Evolutionary conservation across 2,797 vertebrate species (phyloP).

Genomic region (Notolepis coatsorum): DNA sequence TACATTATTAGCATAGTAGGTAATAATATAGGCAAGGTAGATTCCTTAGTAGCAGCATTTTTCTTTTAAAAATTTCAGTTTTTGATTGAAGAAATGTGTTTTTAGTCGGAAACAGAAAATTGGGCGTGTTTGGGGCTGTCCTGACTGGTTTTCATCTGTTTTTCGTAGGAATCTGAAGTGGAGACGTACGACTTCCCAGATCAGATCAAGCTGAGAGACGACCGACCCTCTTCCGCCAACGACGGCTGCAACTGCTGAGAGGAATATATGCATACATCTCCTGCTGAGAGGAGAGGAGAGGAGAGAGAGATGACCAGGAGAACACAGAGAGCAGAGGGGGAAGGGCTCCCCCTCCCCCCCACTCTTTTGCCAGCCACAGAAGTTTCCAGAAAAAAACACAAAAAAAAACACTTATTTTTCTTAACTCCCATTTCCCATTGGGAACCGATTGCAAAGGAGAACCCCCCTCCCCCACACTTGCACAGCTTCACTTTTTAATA

Average conservation of each 20-base stretch:
- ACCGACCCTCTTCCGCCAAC: constrained; percentile 31
- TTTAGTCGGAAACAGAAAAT: too few relatives aligned
- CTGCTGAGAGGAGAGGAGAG: background rate
- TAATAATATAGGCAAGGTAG: too few relatives aligned
- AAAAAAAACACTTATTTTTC: constrained; percentile 30
- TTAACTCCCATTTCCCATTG: constrained; percentile 26
- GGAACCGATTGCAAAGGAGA: constrained; percentile 28
- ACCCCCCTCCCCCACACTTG: constrained; percentile 12
- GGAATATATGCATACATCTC: too few relatives aligned
- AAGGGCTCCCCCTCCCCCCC: background rate
- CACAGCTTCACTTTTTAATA: constrained; percentile 45
- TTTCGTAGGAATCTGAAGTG: constrained; percentile 51
- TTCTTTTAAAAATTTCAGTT: too few relatives aligned
- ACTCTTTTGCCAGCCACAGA: constrained; percentile 9
- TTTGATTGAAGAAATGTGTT: too few relatives aligned
- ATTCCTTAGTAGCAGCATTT: too few relatives aligned
- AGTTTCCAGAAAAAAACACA: constrained; percentile 37
- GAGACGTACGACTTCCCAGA: constrained; percentile 59
- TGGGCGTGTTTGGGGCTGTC: too few relatives aligned
- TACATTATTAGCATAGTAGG: too few relatives aligned
- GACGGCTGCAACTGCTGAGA: constrained; percentile 58
- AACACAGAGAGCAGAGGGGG: background rate
- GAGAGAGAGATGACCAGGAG: constrained; percentile 1
- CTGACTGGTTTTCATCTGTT: background rate
- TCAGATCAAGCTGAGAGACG: constrained; percentile 57